Evolutionary conservation across 92 coral and sea anemone genomes (phyloP).

Genomic region (Heliopora coerulea): DNA sequence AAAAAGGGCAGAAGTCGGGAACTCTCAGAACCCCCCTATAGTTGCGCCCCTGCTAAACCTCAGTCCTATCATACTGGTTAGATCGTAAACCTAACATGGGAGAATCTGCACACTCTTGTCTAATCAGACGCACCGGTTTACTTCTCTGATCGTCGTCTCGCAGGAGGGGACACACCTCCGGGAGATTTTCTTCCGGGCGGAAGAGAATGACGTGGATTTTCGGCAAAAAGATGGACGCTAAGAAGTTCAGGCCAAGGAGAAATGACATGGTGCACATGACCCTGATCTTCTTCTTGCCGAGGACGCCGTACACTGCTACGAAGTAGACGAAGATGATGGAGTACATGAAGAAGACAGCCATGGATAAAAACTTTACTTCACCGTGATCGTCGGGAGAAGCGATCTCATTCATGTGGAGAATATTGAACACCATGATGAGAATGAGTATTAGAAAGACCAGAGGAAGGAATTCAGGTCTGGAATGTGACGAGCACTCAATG

Average conservation of each 20-base stretch:
- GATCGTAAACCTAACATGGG: slow-evolving; percentile 15
- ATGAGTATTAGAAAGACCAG: slow-evolving; percentile 66
- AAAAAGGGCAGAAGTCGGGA: no score
- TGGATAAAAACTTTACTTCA: slow-evolving; percentile 88
- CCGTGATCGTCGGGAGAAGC: slow-evolving; percentile 67
- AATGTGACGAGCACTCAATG: slow-evolving; percentile 87
- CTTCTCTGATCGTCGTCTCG: slow-evolving; percentile 22
- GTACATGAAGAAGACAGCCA: slow-evolving; percentile 77
- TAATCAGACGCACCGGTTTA: slow-evolving; percentile 7
- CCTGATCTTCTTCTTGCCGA: slow-evolving; percentile 74
- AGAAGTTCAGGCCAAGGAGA: slow-evolving; percentile 66
- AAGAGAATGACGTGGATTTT: slow-evolving; percentile 88
- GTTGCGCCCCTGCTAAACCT: no score
- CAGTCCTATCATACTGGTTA: slow-evolving; percentile 34
- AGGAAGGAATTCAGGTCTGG: slow-evolving; percentile 68
- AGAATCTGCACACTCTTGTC: slow-evolving; percentile 14
- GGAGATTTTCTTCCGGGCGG: slow-evolving; percentile 83
- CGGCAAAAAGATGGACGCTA: slow-evolving; percentile 75
- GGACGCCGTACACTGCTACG: slow-evolving; percentile 62
- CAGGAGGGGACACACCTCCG: slow-evolving; percentile 64
- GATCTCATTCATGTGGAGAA: slow-evolving; percentile 73
- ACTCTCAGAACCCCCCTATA: no score
- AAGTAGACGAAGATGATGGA: slow-evolving; percentile 77
- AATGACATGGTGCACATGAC: slow-evolving; percentile 70
- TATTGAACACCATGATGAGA: slow-evolving; percentile 65